Evolutionary conservation across 2,797 vertebrate species (phyloP).

Genomic region (Sitta carolinensis): DNA sequence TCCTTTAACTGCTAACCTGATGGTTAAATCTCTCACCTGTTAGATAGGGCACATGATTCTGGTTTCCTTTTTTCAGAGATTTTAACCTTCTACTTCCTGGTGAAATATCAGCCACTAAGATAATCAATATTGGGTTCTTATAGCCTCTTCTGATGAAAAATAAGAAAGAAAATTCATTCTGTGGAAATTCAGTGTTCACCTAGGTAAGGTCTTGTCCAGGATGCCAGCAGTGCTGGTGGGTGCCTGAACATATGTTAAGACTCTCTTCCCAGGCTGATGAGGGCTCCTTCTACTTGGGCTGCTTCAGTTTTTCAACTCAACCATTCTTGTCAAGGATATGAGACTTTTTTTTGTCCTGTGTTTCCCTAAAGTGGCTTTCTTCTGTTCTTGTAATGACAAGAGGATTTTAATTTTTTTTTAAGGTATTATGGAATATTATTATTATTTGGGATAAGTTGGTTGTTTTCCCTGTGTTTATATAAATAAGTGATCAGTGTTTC

Average conservation of each 20-base stretch:
- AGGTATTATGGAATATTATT: not conserved
- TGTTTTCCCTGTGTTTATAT: not conserved
- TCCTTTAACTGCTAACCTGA: not conserved
- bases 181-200: not conserved
- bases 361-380: not conserved
- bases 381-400: not conserved
- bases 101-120: not conserved
- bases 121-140: not conserved
- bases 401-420: not conserved
- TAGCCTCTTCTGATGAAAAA: not conserved
- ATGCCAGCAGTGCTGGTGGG: not conserved
- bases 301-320: not conserved
- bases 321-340: not conserved
- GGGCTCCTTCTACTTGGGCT: not conserved
- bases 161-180: not conserved
- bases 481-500: not conserved
- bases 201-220: not conserved
- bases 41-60: fast-evolving
- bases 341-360: not conserved
- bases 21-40: not conserved
- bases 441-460: not conserved
- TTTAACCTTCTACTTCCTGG: not conserved
- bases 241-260: not conserved
- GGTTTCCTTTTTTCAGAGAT: not conserved
- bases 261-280: not conserved